Conservation (phyloP, 2,113 vertebrate species). For the Symphodus melops region DNA sequence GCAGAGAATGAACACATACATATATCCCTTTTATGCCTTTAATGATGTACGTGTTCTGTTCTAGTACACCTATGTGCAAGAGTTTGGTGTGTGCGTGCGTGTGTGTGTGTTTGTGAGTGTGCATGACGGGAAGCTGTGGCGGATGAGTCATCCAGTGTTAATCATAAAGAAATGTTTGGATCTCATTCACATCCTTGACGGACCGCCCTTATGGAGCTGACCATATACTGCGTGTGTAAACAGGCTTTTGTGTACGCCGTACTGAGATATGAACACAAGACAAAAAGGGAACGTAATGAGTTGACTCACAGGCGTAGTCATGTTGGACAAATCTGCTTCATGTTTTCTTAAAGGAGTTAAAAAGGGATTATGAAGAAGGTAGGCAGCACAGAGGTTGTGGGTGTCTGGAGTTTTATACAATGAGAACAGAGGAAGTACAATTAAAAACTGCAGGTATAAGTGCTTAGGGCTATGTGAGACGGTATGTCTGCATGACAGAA, state of each 20-base stretch:
- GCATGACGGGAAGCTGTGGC: slow-evolving; percentile 20
- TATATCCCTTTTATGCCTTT: slow-evolving; percentile 46
- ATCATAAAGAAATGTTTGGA: slow-evolving; percentile 56
- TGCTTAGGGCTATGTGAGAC: slow-evolving; percentile 32
- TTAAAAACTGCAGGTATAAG: slow-evolving; percentile 69
- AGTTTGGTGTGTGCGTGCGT: not conserved
- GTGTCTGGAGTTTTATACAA: slow-evolving; percentile 58
- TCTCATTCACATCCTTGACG: slow-evolving; percentile 31
- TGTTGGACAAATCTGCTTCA: slow-evolving; percentile 23
- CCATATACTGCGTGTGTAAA: slow-evolving; percentile 38
- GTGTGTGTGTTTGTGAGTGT: slow-evolving; percentile 1
- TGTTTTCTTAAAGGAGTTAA: slow-evolving; percentile 37
- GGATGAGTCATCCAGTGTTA: slow-evolving; percentile 67
- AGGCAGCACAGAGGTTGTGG: slow-evolving; percentile 56
- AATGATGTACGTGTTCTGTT: slow-evolving; percentile 37
- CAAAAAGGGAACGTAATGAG: slow-evolving; percentile 40
- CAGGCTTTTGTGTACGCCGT: slow-evolving; percentile 10
- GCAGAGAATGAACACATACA: slow-evolving; percentile 41
- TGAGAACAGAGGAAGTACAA: slow-evolving; percentile 65
- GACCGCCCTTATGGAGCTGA: slow-evolving; percentile 35
- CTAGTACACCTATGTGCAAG: slow-evolving; percentile 2
- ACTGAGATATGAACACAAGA: slow-evolving; percentile 32
- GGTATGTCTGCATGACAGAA: slow-evolving; percentile 38
- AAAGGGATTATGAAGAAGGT: slow-evolving; percentile 42
- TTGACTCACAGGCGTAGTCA: slow-evolving; percentile 53